These are phyloP conservation scores for Meganola albula DNA, from an alignment of 2,888 invertebrate genomes.

Conservation along the genomic window DNA sequence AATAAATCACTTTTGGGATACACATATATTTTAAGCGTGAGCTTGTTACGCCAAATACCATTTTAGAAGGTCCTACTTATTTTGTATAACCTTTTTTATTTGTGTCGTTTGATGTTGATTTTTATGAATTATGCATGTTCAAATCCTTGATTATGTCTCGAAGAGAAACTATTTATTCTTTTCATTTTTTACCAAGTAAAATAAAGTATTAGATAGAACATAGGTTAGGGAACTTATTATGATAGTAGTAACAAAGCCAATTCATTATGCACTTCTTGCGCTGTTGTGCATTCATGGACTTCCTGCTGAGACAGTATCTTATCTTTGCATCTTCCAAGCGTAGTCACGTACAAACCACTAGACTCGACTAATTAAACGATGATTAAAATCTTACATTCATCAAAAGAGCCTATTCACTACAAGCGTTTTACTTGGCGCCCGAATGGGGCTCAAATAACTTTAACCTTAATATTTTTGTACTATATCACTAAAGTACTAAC, in stretches of 20 bases:
- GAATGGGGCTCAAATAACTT: slow-evolving; percentile 33
- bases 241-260: too few relatives aligned
- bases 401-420: slow-evolving; percentile 29
- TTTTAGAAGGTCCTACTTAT: too few relatives aligned
- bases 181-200: too few relatives aligned
- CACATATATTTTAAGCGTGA: slow-evolving; percentile 20
- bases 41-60: slow-evolving; percentile 15
- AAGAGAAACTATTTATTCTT: too few relatives aligned
- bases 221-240: too few relatives aligned
- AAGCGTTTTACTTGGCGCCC: slow-evolving; percentile 33
- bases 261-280: slow-evolving; percentile 12
- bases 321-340: slow-evolving; percentile 31
- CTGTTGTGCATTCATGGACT: slow-evolving; percentile 18
- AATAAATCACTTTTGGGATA: slow-evolving; percentile 30
- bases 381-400: slow-evolving; percentile 48
- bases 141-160: too few relatives aligned
- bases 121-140: too few relatives aligned
- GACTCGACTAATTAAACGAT: slow-evolving; percentile 57
- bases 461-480: slow-evolving; percentile 21
- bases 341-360: slow-evolving; percentile 49
- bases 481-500: too few relatives aligned
- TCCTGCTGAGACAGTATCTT: slow-evolving; percentile 32
- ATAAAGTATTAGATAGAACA: too few relatives aligned
- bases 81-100: too few relatives aligned
- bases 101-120: too few relatives aligned